phyloP scores from a whole-genome alignment of 2,888 invertebrate species.

The Archips xylosteana region DNA sequence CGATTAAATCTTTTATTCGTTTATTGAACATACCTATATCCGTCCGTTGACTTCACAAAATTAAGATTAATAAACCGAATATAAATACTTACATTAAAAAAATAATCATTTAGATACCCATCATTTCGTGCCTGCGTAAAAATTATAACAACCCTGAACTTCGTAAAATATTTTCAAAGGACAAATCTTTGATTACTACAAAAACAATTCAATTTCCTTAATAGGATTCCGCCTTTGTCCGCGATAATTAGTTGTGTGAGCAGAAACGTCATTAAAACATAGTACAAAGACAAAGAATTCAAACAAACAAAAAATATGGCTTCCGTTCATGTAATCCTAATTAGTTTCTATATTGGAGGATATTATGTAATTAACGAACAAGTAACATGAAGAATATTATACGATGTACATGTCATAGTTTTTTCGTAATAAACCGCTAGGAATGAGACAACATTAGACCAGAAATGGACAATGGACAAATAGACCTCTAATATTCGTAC shows the following conservation, averaged over 20 bases:
- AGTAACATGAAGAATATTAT: not conserved
- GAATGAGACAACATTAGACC: not conserved
- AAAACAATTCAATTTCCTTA: conserved; percentile 29
- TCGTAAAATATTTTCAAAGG: conserved; percentile 5
- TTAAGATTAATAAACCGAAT: too few species aligned
- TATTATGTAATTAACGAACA: conserved; percentile 7
- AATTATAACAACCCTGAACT: not conserved
- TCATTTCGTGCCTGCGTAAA: not conserved
- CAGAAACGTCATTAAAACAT: conserved; percentile 23
- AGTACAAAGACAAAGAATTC: conserved; percentile 24
- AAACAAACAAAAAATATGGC: conserved; percentile 10
- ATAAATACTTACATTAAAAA: too few species aligned
- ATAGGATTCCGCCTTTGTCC: conserved; percentile 22
- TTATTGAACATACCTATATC: too few species aligned
- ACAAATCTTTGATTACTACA: not conserved
- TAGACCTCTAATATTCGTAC: too few species aligned
- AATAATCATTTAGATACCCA: too few species aligned
- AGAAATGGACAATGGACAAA: too few species aligned
- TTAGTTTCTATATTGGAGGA: conserved; percentile 10
- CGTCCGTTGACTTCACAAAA: too few species aligned
- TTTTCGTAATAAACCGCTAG: not conserved
- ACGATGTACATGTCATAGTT: not conserved
- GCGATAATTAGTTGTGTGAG: conserved; percentile 28
- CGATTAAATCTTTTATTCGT: too few species aligned
- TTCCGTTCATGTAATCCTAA: conserved; percentile 34